Percentiles rank a stretch among this genome's conserved stretches.
Evolutionary conservation across 2,888 invertebrate species (phyloP).

Genomic region (Meteorus colon): DNA sequence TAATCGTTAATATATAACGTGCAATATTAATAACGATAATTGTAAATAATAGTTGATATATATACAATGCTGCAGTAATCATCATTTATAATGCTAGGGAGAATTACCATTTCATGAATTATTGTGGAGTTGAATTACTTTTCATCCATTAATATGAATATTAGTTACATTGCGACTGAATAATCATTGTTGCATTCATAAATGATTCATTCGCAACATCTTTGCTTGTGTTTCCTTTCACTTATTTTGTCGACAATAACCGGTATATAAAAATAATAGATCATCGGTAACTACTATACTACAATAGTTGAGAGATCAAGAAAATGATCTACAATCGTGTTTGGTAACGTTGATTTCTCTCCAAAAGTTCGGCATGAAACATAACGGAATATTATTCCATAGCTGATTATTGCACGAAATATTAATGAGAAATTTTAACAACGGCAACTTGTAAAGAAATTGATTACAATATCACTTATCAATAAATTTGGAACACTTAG

Average conservation of each 20-base stretch:
- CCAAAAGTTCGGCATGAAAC: slow-evolving; percentile 13
- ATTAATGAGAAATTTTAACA: slow-evolving; percentile 1
- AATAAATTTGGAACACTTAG: background rate
- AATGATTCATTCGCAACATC: background rate
- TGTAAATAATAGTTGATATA: background rate
- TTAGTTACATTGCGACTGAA: background rate
- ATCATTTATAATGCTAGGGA: background rate
- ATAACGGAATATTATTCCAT: background rate
- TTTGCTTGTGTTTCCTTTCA: background rate
- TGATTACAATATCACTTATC: background rate
- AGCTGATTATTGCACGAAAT: background rate
- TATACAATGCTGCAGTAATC: background rate
- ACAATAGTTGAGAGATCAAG: slow-evolving; percentile 71
- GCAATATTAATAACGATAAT: background rate
- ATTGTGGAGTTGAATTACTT: slow-evolving; percentile 8
- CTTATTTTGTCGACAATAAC: slow-evolving; percentile 57
- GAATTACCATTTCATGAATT: background rate
- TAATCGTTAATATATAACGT: background rate
- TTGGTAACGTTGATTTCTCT: slow-evolving; percentile 66
- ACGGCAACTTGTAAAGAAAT: background rate
- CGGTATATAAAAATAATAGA: slow-evolving; percentile 66
- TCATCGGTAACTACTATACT: slow-evolving; percentile 62
- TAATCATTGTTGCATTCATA: background rate
- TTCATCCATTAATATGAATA: slow-evolving; percentile 29
- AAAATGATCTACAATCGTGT: slow-evolving; percentile 66